Evolutionary conservation across 1,140 invertebrate genomes (phyloP), one percentile per base, ranked within the genome.

Genomic region (Dreissena polymorpha): DNA sequence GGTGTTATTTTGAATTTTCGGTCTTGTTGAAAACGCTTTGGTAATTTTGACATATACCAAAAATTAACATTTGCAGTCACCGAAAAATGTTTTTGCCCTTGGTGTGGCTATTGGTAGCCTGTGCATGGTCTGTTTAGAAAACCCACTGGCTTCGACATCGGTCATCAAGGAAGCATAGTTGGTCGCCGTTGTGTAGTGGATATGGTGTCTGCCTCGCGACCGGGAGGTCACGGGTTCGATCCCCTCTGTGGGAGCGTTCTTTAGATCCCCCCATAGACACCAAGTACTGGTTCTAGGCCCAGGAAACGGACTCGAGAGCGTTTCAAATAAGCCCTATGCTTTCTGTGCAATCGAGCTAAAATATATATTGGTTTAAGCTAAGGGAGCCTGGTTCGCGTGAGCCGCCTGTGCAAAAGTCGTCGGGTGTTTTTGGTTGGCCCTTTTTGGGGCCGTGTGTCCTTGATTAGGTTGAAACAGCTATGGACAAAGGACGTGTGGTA

Each of bases 1-100:
- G 50, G 27, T 64, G 14, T 29, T 86, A 6, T 63, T 79, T 18
- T 83, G 75, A 21, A 55, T 86, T 25, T 25, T 84, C 18, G 88
- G 83, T 27, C 65, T 85, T 25, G 74, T 84, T 53, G 68, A 80
- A 39, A 87, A 89, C 73, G 68, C 68, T n/a, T 51, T 78, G 21
- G 72, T 85, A 25, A 65, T 90, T 13, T 74, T 73, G 13, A 83
- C 87, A n/a, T 90, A 89, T 76, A 63, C 73, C 18, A 85, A 80
- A 65, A 77, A 83, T 53, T 88, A 88, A 74, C 79, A 86, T 16
- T 49, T 90, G 0, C 79, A 87, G 2, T 89, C 88, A 0, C 86
- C 90, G 18, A 87, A 88, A 21, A 91, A 91, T 67, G 79, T 89
- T 14, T 89, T 90, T 49, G 85, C 90, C 23, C 87, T 91, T 57